Evolutionary conservation across 1,140 invertebrate species (phyloP), one percentile per base, ranked within the genome.

Genomic region (Leptoteleia sp.): DNA sequence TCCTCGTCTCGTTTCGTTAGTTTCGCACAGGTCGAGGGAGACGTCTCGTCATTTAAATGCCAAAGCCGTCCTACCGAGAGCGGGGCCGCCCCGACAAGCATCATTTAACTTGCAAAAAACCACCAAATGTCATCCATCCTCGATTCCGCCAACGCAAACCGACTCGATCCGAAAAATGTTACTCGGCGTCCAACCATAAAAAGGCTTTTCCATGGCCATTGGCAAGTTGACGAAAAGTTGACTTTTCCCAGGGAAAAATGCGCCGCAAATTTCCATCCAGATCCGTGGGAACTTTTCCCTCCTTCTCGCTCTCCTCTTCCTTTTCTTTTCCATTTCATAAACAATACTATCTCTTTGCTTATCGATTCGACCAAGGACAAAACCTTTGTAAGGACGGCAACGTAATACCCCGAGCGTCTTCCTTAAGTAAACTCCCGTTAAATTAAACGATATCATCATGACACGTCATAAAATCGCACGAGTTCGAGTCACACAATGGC

Each of bases 31-130:
- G 43, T 75, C n/a, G n/a, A n/a, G n/a, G 75, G n/a, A n/a, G 65
- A 70, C 65, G 59, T 59, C 70, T 76, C 81, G 81, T 86, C 80
- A 83, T 83, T 87, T 87, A 87, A 87, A 87, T 87, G 84, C 71
- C 83, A 87, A 78, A 75, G 54, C n/a, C 75, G 52, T 50, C 57
- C 19, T 68, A 50, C 4, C 61, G n/a, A n/a, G n/a, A n/a, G 45
- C 22, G 13, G 62, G 47, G n/a, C 65, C 59, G 31, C 31, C 25
- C 9, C 16, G 52, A 70, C 55, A 47, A 64, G 57, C 65, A 29
- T 54, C 75, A 42, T 77, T 77, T 64, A 45, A 70, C 31, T 38
- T n/a, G 37, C 7, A 43, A 61, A 72, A 65, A 55, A 38, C 4
- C 7, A 13, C 6, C 43, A 73, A 73, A 79, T 79, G 70, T 79